Conservation (phyloP, 2,797 vertebrate species). For the Rhynchonycteris naso region DNA sequence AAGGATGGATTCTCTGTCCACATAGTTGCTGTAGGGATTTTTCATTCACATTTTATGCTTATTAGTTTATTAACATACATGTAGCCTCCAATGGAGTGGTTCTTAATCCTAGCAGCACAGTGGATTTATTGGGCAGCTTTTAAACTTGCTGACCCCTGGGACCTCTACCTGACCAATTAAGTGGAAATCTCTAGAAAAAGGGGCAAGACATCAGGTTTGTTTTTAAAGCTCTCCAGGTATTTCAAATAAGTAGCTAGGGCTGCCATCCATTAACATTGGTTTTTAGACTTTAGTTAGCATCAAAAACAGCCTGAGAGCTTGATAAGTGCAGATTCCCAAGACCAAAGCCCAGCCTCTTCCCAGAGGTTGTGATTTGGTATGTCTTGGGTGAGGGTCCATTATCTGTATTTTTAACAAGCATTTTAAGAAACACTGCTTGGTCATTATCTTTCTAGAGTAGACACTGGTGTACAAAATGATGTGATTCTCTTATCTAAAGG, state of each 20-base stretch:
- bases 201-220: not conserved
- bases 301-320: not conserved
- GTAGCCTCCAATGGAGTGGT: not conserved
- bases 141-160: not conserved
- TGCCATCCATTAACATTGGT: not conserved
- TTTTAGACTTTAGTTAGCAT: conserved; percentile 11
- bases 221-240: not conserved
- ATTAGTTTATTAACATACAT: not conserved
- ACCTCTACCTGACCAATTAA: not conserved
- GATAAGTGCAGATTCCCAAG: not conserved
- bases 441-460: conserved; percentile 10
- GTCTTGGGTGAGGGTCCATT: not conserved
- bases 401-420: conserved; percentile 49
- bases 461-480: not conserved
- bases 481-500: not conserved
- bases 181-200: conserved; percentile 4
- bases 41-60: not conserved
- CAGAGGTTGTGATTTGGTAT: not conserved
- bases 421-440: conserved; percentile 40
- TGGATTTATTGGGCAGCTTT: conserved; percentile 20
- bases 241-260: not conserved
- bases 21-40: not conserved
- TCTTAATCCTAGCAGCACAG: not conserved
- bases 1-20: not conserved
- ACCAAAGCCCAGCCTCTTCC: not conserved